Conservation (phyloP, 2,797 vertebrate genomes). For the Pristis pectinata region DNA sequence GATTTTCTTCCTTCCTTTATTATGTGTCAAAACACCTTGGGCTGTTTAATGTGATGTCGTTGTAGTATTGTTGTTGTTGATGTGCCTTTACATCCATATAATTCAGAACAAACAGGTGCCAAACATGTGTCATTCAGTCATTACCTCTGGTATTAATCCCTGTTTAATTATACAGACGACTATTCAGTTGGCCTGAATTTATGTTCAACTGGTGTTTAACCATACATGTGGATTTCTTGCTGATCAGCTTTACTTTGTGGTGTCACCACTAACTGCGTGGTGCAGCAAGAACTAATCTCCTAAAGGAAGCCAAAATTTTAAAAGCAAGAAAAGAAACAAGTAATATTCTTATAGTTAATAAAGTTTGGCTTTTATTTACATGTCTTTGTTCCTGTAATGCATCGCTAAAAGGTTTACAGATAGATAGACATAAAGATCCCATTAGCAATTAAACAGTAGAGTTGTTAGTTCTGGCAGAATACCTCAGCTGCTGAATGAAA, state of each 20-base stretch:
- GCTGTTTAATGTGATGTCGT: neutral
- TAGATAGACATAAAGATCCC: neutral
- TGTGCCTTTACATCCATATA: neutral
- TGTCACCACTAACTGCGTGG: neutral
- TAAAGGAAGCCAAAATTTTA: neutral
- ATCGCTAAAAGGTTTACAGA: neutral
- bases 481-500: neutral
- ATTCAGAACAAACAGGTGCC: neutral
- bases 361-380: neutral
- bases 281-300: neutral
- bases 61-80: neutral
- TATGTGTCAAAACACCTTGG: neutral
- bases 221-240: neutral
- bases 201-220: too few relatives aligned
- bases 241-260: neutral
- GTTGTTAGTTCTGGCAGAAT: neutral
- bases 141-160: neutral
- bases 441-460: neutral
- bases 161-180: conserved; percentile 8
- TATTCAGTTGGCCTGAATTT: conserved; percentile 6
- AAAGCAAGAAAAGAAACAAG: neutral
- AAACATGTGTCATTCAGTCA: neutral
- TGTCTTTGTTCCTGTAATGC: neutral
- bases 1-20: conserved; percentile 4
- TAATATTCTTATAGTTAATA: neutral